Base-by-base conservation (phyloP, 2,888 invertebrate genomes). In the Agriopis marginaria region DNA sequence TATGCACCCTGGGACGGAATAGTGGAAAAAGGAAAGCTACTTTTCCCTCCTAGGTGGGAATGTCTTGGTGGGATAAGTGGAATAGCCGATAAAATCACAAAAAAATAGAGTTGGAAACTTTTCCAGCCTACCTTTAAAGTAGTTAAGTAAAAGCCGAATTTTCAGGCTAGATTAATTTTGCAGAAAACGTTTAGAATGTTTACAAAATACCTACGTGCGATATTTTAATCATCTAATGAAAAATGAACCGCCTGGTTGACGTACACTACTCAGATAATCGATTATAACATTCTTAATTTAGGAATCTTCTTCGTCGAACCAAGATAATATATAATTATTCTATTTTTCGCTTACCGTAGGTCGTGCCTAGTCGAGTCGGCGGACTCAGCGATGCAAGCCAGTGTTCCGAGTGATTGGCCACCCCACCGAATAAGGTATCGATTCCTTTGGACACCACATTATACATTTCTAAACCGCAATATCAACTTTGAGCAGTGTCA, bases 361-460 rank as follows among this genome's bases (percentile, higher is more conserved):
- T 66, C 73, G 73, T 61, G 70, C 73, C 77, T 77, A 73, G 66
- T 63, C 23, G 60, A 67, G 39, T 67, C 77, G 68, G 70, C 70
- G 73, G 72, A 72, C 75, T 71, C 69, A 74, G 79, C 76, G 78
- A 79, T 76, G 78, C 79, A 76, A 86, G 79, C 74, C 88, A 89
- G 80, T 89, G 87, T 85, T 87, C 88, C 89, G 89, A 82, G 81
- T 83, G 81, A 86, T 82, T 82, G 85, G 78, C 75, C 81, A 73
- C 76, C 80, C 14, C 78, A 84, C 84, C 77, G 84, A 84, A 84
- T 81, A 45, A 62, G 32, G 59, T 68, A 73, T 70, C 70, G 70
- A 69, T 73, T 70, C 56, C 44, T 55, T 40, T 17, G 42, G 60
- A 42, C 40, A 42, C 51, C 54, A 40, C 14, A 51, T 56, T 5